Conservation (phyloP, 2,797 vertebrate species). For the Enteromius mattozi region DNA sequence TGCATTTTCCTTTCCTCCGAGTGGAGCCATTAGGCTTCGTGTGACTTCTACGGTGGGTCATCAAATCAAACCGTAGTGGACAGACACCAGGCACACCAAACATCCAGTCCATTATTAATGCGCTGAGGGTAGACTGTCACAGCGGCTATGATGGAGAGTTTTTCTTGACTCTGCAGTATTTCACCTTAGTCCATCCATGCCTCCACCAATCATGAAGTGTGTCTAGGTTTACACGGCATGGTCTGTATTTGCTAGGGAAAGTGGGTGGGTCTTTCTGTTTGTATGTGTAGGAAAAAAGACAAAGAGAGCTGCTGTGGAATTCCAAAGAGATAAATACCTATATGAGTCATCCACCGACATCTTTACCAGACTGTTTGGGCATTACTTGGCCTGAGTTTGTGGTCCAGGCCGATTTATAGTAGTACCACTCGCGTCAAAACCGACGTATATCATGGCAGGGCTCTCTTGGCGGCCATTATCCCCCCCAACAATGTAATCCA, state of each 20-base stretch:
- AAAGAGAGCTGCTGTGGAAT: constrained; percentile 23
- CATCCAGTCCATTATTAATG: constrained; percentile 29
- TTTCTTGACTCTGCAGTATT: constrained; percentile 34
- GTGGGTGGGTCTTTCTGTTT: constrained; percentile 18
- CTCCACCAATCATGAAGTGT: constrained; percentile 38
- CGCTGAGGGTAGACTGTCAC: constrained; percentile 20
- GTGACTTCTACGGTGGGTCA: constrained; percentile 23
- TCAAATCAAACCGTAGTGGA: constrained; percentile 31
- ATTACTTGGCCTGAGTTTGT: constrained; percentile 53
- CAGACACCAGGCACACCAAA: constrained; percentile 29
- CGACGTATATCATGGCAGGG: constrained; percentile 57
- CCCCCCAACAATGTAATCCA: constrained; percentile 65
- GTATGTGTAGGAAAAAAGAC: constrained; percentile 17
- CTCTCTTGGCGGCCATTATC: constrained; percentile 64
- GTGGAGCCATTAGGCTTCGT: constrained; percentile 13
- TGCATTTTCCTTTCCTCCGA: constrained; percentile 28
- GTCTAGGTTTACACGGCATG: constrained; percentile 28
- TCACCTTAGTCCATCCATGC: constrained; percentile 26
- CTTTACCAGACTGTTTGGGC: constrained; percentile 47
- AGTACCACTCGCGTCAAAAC: constrained; percentile 48
- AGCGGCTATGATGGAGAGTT: constrained; percentile 28
- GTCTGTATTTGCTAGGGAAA: constrained; percentile 22
- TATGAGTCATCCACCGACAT: constrained; percentile 46
- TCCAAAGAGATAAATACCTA: constrained; percentile 53
- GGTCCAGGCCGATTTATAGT: constrained; percentile 60